A percentile compares a stretch with the other conserved stretches of the same genome.
phyloP scores from a whole-genome alignment of 37 sponge, comb jelly and placozoan genomes.

The Diacarnus erythraeanus region DNA sequence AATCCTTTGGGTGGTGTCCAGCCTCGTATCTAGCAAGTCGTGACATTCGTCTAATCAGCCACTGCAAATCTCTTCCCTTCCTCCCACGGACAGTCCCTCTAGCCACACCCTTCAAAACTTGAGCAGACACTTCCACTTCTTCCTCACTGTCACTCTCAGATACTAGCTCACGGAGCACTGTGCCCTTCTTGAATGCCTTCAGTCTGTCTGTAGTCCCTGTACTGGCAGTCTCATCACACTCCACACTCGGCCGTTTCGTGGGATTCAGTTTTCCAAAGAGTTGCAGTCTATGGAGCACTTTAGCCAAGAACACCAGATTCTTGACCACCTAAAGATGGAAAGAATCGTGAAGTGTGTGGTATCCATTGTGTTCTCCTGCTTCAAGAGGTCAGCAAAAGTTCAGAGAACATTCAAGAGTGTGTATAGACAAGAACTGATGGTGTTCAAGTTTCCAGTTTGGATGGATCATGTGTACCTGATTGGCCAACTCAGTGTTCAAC shows the following conservation, averaged over 20 bases:
- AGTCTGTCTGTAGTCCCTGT: not conserved
- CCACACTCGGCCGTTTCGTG: not conserved
- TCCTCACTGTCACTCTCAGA: slow-evolving; percentile 5
- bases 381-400: not conserved
- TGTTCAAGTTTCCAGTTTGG: too few relatives aligned
- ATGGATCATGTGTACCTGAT: slow-evolving; percentile 55
- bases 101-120: not conserved
- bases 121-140: not conserved
- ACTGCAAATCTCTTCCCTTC: slow-evolving; percentile 10
- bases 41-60: slow-evolving; percentile 50
- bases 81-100: not conserved
- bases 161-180: not conserved
- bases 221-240: not conserved
- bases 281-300: slow-evolving; percentile 34
- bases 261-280: not conserved
- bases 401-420: not conserved
- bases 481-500: slow-evolving; percentile 46
- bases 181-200: not conserved
- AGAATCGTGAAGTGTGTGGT: too few relatives aligned
- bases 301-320: slow-evolving; percentile 72
- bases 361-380: too few relatives aligned
- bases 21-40: slow-evolving; percentile 72
- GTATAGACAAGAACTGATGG: too few relatives aligned
- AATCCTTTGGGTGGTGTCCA: slow-evolving; percentile 74
- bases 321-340: slow-evolving; percentile 55